These are phyloP conservation scores for Zhengitettix transpicula DNA, from an alignment of 2,888 invertebrate species.

Conservation along the genomic window DNA sequence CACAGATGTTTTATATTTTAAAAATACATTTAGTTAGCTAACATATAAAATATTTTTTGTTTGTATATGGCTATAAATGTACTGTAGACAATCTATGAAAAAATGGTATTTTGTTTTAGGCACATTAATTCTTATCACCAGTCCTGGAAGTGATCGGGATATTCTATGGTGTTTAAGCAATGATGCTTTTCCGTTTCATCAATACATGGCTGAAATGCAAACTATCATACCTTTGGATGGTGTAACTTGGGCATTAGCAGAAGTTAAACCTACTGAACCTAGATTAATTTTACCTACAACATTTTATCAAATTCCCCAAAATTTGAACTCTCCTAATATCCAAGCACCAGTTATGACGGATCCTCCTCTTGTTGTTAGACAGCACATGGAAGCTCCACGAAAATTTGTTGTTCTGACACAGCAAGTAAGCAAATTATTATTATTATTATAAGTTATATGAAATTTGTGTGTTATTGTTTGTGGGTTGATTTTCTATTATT, in stretches of 20 bases:
- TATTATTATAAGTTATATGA: background rate
- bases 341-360: slow-evolving; percentile 19
- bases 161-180: slow-evolving; percentile 60
- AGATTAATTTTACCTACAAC: slow-evolving; percentile 1
- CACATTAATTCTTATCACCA: slow-evolving; percentile 47
- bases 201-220: slow-evolving; percentile 52
- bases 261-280: slow-evolving; percentile 34
- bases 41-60: too few species aligned
- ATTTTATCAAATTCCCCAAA: slow-evolving; percentile 5
- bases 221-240: slow-evolving; percentile 66
- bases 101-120: slow-evolving; percentile 29
- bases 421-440: slow-evolving; percentile 32
- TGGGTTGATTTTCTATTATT: too few species aligned
- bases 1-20: too few species aligned
- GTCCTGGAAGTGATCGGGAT: slow-evolving; percentile 54
- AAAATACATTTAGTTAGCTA: too few species aligned
- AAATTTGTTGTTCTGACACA: slow-evolving; percentile 77
- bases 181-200: slow-evolving; percentile 53
- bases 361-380: slow-evolving; percentile 50
- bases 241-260: slow-evolving; percentile 69
- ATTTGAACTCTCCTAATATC: slow-evolving; percentile 1
- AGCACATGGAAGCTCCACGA: slow-evolving; percentile 52
- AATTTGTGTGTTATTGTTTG: too few species aligned
- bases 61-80: too few species aligned
- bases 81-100: background rate